Evolutionary conservation across 2,797 vertebrate genomes (phyloP), one percentile per base, ranked within the genome.

Genomic region (Avahi laniger): DNA sequence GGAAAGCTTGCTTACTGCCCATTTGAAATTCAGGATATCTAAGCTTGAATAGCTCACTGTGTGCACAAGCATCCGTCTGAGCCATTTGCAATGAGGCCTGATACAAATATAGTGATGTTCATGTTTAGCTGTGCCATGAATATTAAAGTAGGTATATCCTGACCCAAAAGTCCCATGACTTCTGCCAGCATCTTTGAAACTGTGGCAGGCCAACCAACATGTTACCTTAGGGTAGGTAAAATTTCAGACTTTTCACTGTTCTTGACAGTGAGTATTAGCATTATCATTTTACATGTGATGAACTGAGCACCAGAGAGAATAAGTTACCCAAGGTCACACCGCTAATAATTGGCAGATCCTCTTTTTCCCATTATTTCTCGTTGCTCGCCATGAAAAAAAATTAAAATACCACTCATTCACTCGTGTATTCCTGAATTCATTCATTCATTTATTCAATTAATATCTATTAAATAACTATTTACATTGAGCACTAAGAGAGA

Each of bases 121-220:
- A 28, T 38, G 48, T 12, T 91, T 76, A 61, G 5, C 67, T 89
- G 43, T 54, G 41, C 15, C 5, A 0, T 76, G n/a, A 67, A 65
- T 65, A 54, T 50, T 67, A 61, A 94, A 95, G 26, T 61, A 33
- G 12, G 4, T 78, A 8, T 41, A 24, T 65, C 38, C 50, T 73
- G 46, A 92, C 73, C 41, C 92, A 57, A 63, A 94, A 67, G 17
- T 38, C 38, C 2, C 7, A 30, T 52, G n/a, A 78, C 48, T 78
- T 59, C 86, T 57, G 48, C 69, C 30, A 78, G n/a, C 20, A 95
- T 87, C 61, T 95, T 88, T 95, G 84, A 72, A 95, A 79, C 10
- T 24, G 2, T 80, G 57, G 28, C 46, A 93, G 43, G 30, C 38
- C 89, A 89, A 46, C 26, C 89, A 89, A 41, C 22, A 57, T 59